Percentiles rank a stretch among this genome's conserved stretches.
Conservation (phyloP, 2,113 vertebrate genomes). For the Neotragus pygmaeus region DNA sequence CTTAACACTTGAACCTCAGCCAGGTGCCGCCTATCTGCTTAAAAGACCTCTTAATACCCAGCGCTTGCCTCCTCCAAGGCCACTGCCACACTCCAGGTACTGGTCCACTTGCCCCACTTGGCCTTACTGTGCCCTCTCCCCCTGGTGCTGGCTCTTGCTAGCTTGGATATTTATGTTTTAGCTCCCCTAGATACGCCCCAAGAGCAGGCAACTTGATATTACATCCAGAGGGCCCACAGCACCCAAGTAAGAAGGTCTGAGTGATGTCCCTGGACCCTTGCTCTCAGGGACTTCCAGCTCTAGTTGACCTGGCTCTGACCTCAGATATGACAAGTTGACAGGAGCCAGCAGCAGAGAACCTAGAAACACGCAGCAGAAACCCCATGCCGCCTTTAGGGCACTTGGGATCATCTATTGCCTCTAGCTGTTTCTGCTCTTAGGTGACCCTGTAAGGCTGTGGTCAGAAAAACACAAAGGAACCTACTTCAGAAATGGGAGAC, state of each 20-base stretch:
- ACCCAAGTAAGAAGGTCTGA: not conserved
- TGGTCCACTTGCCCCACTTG: not conserved
- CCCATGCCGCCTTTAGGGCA: not conserved
- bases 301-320: not conserved
- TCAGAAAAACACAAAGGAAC: not conserved
- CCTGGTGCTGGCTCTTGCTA: not conserved
- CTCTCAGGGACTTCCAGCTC: not conserved
- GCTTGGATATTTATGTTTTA: not conserved
- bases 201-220: not conserved
- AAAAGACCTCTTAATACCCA: not conserved
- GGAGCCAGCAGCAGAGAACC: not conserved
- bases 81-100: not conserved
- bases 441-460: not conserved
- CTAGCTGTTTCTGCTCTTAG: not conserved
- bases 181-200: not conserved
- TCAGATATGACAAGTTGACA: not conserved
- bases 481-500: not conserved
- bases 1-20: not conserved
- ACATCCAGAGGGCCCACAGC: fast-evolving
- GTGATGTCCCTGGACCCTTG: not conserved
- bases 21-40: not conserved
- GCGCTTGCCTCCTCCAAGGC: not conserved
- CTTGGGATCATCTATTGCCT: not conserved
- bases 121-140: not conserved
- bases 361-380: not conserved